Percentiles rank a stretch among this genome's conserved stretches.
phyloP scores from a whole-genome alignment of 1,140 invertebrate genomes.

The Lucilia sericata region DNA sequence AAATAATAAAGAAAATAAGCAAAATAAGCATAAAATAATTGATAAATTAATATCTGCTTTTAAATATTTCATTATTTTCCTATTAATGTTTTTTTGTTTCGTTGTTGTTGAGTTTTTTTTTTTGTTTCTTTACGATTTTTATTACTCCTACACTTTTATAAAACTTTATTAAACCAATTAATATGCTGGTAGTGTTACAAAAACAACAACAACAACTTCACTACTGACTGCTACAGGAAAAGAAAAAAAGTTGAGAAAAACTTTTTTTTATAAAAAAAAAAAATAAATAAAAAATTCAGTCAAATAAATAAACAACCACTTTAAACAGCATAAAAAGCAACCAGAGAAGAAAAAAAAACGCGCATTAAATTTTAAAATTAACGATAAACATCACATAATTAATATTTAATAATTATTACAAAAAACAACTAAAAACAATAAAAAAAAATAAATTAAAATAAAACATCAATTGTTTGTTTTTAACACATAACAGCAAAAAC shows the following conservation, averaged over 20 bases:
- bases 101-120: background rate
- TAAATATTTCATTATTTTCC: slow-evolving; percentile 15
- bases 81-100: background rate
- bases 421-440: background rate
- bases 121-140: background rate
- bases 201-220: background rate
- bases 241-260: slow-evolving; percentile 14
- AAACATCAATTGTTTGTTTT: background rate
- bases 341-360: background rate
- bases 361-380: slow-evolving; percentile 36
- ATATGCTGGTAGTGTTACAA: slow-evolving; percentile 28
- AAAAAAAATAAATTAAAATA: background rate
- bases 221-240: background rate
- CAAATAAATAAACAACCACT: slow-evolving; percentile 5
- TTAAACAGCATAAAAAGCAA: background rate
- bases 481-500: background rate
- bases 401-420: slow-evolving; percentile 16
- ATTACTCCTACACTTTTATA: background rate
- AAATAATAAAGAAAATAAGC: background rate
- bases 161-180: slow-evolving; percentile 31
- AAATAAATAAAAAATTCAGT: background rate
- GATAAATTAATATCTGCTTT: slow-evolving; percentile 30
- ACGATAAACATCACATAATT: slow-evolving; percentile 34
- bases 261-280: background rate
- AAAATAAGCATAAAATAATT: slow-evolving; percentile 21